These are phyloP conservation scores for Pseudachorutes palmiensis DNA, from an alignment of 1,140 invertebrate genomes.

Conservation along the genomic window DNA sequence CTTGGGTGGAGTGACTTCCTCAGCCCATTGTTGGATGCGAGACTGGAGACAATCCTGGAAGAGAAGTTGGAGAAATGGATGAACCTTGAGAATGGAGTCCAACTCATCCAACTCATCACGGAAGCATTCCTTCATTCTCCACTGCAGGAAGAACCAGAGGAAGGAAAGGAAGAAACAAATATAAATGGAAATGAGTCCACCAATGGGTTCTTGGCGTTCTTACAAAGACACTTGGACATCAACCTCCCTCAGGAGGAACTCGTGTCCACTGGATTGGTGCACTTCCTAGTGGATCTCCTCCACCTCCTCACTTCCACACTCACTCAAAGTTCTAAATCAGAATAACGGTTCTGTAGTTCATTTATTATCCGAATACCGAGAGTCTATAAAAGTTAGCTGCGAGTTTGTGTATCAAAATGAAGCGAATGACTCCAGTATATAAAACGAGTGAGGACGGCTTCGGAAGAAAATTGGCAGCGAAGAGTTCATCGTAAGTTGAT, in stretches of 20 bases:
- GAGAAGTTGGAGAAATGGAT: slow-evolving; percentile 17
- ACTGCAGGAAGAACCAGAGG: not conserved
- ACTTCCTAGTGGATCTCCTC: slow-evolving; percentile 34
- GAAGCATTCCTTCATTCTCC: slow-evolving; percentile 19
- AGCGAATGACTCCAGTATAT: too few species aligned
- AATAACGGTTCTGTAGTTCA: too few species aligned
- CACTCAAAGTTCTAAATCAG: too few species aligned
- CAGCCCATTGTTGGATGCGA: slow-evolving; percentile 22
- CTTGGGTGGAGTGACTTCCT: slow-evolving; percentile 24
- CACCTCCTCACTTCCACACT: slow-evolving; percentile 17
- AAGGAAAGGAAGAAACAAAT: not conserved
- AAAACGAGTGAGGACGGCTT: too few species aligned
- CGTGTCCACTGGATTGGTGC: slow-evolving; percentile 16
- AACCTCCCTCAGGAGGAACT: slow-evolving; percentile 14
- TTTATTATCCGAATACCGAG: too few species aligned
- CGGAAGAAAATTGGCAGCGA: too few species aligned
- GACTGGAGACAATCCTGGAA: slow-evolving; percentile 20
- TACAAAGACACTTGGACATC: slow-evolving; percentile 20
- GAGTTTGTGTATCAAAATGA: too few species aligned
- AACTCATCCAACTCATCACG: slow-evolving; percentile 24
- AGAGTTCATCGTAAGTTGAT: too few species aligned
- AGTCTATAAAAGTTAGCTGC: too few species aligned
- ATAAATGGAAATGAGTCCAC: not conserved
- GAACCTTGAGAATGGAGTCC: slow-evolving; percentile 16
- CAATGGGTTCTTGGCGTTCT: not conserved